phyloP scores from a whole-genome alignment of 2,797 vertebrate species.

The Pseudocheirus occidentalis region DNA sequence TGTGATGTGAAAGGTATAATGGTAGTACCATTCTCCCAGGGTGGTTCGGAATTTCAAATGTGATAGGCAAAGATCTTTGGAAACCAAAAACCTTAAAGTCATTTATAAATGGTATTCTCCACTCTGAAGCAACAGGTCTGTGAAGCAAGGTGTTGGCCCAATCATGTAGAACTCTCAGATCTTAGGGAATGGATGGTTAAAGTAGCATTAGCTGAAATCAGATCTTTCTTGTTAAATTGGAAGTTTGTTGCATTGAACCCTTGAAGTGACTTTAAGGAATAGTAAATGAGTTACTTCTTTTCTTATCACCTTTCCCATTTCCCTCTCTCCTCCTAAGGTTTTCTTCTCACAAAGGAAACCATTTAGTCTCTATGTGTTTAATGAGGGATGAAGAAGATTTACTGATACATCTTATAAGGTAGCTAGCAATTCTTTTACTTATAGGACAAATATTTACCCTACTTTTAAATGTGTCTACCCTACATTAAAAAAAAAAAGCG shows the following conservation, averaged over 20 bases:
- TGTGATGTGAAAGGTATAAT: too few species aligned
- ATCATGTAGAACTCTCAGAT: not conserved
- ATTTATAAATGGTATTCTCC: too few species aligned
- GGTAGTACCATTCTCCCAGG: too few species aligned
- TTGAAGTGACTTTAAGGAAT: not conserved
- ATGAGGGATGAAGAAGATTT: not conserved
- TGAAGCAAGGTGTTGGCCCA: not conserved
- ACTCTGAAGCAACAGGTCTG: not conserved
- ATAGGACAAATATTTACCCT: not conserved
- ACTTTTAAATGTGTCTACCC: not conserved
- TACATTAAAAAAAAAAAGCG: too few species aligned
- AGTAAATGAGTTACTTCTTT: not conserved
- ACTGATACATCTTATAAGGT: not conserved
- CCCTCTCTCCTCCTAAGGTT: not conserved
- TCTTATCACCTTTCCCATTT: not conserved
- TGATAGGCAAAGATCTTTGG: not conserved
- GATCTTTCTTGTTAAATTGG: not conserved
- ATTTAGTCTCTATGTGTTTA: not conserved
- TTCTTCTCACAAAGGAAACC: not conserved
- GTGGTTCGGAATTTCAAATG: too few species aligned
- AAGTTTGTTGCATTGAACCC: not conserved
- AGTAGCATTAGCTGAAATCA: not conserved
- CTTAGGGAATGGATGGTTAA: not conserved
- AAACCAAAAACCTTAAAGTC: not conserved
- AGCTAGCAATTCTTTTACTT: not conserved